A percentile compares a stretch with the other conserved stretches of the same genome.
Conservation (phyloP, 2,797 vertebrate species). For the Liparis tanakae region DNA sequence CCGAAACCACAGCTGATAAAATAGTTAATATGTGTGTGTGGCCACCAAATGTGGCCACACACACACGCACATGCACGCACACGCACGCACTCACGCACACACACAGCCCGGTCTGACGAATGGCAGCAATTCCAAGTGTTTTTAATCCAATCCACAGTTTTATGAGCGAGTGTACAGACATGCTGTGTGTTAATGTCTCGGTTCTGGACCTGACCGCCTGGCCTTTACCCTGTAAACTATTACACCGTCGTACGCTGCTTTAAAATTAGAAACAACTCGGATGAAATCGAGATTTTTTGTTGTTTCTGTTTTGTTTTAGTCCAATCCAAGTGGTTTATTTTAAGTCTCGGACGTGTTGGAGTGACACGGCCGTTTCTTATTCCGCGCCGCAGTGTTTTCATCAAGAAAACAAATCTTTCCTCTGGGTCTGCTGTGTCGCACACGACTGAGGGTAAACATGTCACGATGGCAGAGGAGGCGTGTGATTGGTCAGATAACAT, state of each 20-base stretch:
- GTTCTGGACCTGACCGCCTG: background rate
- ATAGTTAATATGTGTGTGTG: conserved; percentile 2
- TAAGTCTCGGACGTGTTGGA: background rate
- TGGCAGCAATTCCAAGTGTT: conserved; percentile 44
- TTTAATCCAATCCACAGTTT: conserved; percentile 53
- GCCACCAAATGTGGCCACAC: conserved; percentile 16
- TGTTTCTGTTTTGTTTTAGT: background rate
- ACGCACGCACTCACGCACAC: conserved; percentile 15
- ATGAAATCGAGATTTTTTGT: background rate
- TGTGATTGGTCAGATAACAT: conserved; percentile 36
- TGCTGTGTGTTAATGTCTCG: conserved; percentile 33
- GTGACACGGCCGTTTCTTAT: background rate
- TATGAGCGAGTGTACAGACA: conserved; percentile 49
- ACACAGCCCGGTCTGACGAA: conserved; percentile 37
- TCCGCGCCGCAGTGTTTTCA: background rate
- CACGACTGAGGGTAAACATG: conserved; percentile 46
- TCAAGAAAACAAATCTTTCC: background rate
- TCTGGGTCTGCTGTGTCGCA: conserved; percentile 31
- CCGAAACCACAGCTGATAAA: conserved; percentile 15
- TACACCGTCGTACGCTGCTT: background rate
- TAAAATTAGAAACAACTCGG: background rate
- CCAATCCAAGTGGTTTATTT: background rate
- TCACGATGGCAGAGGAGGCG: conserved; percentile 37
- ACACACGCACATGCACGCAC: conserved; percentile 17
- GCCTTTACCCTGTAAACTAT: background rate